These are phyloP conservation scores for Euzophera pinguis DNA, from an alignment of 2,888 invertebrate species.

Conservation along the genomic window DNA sequence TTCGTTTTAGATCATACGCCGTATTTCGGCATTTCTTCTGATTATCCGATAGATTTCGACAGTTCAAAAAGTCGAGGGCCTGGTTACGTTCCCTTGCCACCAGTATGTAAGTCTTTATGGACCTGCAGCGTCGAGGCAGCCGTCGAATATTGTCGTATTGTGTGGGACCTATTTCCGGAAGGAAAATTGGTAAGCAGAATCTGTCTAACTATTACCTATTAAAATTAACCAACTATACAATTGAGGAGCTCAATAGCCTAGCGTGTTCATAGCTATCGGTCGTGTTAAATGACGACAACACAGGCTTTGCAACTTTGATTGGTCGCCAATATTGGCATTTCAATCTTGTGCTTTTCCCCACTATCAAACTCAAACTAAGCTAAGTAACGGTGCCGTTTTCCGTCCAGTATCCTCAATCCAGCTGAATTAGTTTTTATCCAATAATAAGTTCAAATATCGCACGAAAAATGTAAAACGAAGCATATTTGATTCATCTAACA, in stretches of 20 bases:
- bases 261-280: no score
- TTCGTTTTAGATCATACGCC: constrained; percentile 97
- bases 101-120: constrained; percentile 96
- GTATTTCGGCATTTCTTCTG: constrained; percentile 92
- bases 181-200: constrained; percentile 85
- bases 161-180: constrained; percentile 97
- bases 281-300: no score
- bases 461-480: no score
- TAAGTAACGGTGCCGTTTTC: no score
- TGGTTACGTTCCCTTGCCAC: constrained; percentile 87
- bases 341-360: no score
- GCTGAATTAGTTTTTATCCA: no score
- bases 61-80: constrained; percentile 84
- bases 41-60: constrained; percentile 91
- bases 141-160: constrained; percentile 97
- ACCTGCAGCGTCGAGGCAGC: constrained; percentile 97
- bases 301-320: no score
- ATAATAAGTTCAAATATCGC: no score
- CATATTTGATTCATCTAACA: no score
- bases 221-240: neutral
- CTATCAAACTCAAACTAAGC: no score
- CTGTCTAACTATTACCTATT: neutral
- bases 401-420: no score
- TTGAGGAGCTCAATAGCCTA: neutral
- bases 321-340: no score